Evolutionary conservation across 1,140 invertebrate genomes (phyloP).

Genomic region (Proctacanthus coquilletti): DNA sequence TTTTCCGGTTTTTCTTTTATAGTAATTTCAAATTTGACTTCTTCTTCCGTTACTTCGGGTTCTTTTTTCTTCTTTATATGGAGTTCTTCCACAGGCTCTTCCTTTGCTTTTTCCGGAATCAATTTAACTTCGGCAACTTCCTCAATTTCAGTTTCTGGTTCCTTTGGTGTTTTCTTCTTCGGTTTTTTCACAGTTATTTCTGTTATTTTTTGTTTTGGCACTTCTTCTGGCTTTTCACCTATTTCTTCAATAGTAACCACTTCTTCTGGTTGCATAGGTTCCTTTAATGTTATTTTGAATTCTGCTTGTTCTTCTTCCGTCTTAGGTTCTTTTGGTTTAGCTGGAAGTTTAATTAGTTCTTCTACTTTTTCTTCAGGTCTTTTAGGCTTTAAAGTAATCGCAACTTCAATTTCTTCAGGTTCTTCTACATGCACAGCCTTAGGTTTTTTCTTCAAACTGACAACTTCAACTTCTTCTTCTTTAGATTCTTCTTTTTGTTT

Average conservation of each 20-base stretch:
- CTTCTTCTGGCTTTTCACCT: slow-evolving; percentile 9
- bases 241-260: slow-evolving; percentile 11
- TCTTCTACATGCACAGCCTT: too few species aligned
- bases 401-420: slow-evolving; percentile 14
- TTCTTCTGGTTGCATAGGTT: slow-evolving; percentile 9
- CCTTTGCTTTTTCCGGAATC: slow-evolving; percentile 10
- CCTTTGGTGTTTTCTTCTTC: too few species aligned
- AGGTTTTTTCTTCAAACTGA: slow-evolving; percentile 14
- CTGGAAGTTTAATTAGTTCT: too few species aligned
- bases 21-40: slow-evolving; percentile 5
- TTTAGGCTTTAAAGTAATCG: slow-evolving; percentile 17
- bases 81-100: slow-evolving; percentile 13
- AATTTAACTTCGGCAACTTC: slow-evolving; percentile 4
- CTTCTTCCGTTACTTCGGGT: slow-evolving; percentile 12
- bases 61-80: slow-evolving; percentile 10
- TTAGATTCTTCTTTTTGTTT: too few species aligned
- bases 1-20: slow-evolving; percentile 5
- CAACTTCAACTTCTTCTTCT: slow-evolving; percentile 11
- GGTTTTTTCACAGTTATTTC: slow-evolving; percentile 3
- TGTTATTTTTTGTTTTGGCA: slow-evolving; percentile 6
- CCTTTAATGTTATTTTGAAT: slow-evolving; percentile 1
- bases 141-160: not conserved
- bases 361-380: slow-evolving; percentile 18
- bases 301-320: slow-evolving; percentile 19
- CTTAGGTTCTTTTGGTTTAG: slow-evolving; percentile 32